phyloP scores from a whole-genome alignment of 1,140 invertebrate genomes.

The Plodia interpunctella region DNA sequence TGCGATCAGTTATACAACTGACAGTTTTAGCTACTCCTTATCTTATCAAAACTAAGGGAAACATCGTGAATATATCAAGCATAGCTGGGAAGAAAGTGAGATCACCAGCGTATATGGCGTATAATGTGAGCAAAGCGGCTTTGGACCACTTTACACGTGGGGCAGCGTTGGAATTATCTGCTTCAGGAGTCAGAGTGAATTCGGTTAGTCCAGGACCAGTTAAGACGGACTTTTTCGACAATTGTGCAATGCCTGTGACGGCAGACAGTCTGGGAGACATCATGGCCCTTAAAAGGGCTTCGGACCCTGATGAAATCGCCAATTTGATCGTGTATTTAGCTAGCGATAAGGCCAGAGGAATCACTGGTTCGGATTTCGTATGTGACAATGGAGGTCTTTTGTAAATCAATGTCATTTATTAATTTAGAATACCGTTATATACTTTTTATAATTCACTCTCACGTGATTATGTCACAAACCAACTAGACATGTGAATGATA shows the following conservation, averaged over 20 bases:
- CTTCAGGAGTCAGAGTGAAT: conserved; percentile 84
- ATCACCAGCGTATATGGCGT: conserved; percentile 79
- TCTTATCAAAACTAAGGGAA: conserved; percentile 74
- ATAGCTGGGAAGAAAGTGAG: conserved; percentile 66
- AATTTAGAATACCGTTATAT: neutral
- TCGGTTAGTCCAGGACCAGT: conserved; percentile 83
- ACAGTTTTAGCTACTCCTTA: conserved; percentile 19
- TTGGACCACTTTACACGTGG: conserved; percentile 86
- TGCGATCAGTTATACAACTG: conserved; percentile 19
- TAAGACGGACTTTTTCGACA: conserved; percentile 78
- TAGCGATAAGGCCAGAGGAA: conserved; percentile 54
- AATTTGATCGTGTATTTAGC: conserved; percentile 75
- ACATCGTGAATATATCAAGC: conserved; percentile 86
- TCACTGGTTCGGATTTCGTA: conserved; percentile 11
- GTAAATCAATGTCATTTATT: neutral
- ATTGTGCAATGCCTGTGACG: neutral
- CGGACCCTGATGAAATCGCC: conserved; percentile 74
- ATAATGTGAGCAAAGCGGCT: conserved; percentile 86
- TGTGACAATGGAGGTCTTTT: conserved; percentile 10
- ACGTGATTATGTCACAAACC: no score
- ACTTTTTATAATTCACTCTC: neutral
- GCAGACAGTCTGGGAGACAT: neutral
- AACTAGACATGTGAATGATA: no score
- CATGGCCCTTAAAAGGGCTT: conserved; percentile 65
- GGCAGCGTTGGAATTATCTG: conserved; percentile 80